These are phyloP conservation scores for Drosophila asahinai DNA, from an alignment of 1,140 invertebrate genomes.

Conservation along the genomic window DNA sequence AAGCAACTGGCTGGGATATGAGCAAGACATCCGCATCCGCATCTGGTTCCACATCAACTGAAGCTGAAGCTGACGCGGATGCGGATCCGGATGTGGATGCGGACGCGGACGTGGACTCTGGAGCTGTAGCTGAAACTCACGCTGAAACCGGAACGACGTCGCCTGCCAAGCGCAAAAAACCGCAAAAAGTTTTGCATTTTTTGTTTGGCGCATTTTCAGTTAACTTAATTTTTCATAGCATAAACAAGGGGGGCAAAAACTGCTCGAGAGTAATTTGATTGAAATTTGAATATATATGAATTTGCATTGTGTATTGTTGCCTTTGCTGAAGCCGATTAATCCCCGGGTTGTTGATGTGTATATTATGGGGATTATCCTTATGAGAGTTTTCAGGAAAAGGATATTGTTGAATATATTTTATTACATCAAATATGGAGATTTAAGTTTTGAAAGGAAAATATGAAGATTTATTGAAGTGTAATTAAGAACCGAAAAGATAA, in stretches of 20 bases:
- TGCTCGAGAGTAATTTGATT: conserved; percentile 39
- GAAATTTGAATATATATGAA: conserved; percentile 48
- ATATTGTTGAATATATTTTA: neutral
- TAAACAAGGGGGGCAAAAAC: conserved; percentile 45
- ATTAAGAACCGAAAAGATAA: too few relatives aligned
- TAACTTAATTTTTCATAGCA: conserved; percentile 66
- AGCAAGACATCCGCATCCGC: conserved; percentile 56
- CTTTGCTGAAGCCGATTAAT: conserved; percentile 32
- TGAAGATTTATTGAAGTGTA: too few relatives aligned
- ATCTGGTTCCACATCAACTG: conserved; percentile 16
- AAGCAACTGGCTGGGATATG: conserved; percentile 72
- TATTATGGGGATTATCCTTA: neutral
- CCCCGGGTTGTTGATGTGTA: neutral
- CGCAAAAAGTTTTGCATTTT: conserved; percentile 54
- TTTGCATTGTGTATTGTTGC: conserved; percentile 23
- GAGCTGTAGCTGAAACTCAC: conserved; percentile 14
- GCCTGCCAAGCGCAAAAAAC: conserved; percentile 56
- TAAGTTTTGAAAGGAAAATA: too few relatives aligned
- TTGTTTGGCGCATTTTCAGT: conserved; percentile 31
- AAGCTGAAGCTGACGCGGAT: conserved; percentile 9
- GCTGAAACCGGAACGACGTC: conserved; percentile 29
- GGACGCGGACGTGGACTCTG: neutral
- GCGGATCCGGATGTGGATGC: conserved; percentile 4
- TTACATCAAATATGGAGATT: neutral
- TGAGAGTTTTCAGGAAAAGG: neutral